Conservation (phyloP, 2,113 vertebrate species). For the Prochilodus magdalenae region DNA sequence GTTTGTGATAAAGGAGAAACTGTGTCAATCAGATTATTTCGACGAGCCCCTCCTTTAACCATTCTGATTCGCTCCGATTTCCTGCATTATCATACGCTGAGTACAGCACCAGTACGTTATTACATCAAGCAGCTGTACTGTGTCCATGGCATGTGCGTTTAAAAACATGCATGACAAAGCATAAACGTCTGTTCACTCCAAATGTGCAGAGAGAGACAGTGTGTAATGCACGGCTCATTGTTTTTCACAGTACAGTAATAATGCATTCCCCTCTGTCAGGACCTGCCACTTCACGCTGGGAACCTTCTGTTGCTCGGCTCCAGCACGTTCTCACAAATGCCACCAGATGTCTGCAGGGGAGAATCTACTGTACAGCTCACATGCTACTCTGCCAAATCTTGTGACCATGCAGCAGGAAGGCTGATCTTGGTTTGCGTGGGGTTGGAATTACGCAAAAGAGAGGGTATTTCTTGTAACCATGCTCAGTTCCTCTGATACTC, state of each 20-base stretch:
- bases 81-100: too few relatives aligned
- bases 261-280: conserved; percentile 40
- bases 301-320: conserved; percentile 50
- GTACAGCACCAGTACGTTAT: too few relatives aligned
- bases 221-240: conserved; percentile 43
- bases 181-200: conserved; percentile 2
- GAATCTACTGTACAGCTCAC: conserved; percentile 2
- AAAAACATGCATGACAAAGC: neutral
- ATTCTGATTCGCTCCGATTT: too few relatives aligned
- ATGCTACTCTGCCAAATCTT: neutral
- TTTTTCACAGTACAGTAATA: conserved; percentile 51
- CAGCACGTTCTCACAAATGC: conserved; percentile 23
- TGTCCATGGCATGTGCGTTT: conserved; percentile 35
- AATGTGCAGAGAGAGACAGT: conserved; percentile 32
- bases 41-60: too few relatives aligned
- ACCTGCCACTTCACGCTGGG: conserved; percentile 52
- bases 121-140: neutral
- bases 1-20: too few relatives aligned
- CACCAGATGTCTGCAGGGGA: conserved; percentile 35
- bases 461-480: neutral
- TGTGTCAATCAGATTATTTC: too few relatives aligned
- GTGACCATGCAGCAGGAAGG: neutral
- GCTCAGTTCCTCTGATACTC: neutral
- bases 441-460: neutral
- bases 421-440: neutral